These are phyloP conservation scores for Bothrops jararaca DNA, from an alignment of 2,113 vertebrate species.

Conservation along the genomic window DNA sequence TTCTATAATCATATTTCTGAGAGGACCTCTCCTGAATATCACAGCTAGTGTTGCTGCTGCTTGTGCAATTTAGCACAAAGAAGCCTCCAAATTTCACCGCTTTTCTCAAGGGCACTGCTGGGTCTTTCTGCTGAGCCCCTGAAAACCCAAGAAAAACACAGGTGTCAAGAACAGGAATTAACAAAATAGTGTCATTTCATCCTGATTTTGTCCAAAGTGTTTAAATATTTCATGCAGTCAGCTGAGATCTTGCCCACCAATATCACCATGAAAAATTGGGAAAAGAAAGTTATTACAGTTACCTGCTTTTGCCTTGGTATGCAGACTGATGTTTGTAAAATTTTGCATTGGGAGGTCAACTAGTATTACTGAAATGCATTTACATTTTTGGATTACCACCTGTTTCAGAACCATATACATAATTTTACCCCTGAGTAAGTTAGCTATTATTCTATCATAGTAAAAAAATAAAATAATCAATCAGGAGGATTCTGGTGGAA, in stretches of 20 bases:
- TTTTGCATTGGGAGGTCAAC: neutral
- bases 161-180: neutral
- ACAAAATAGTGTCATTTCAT: neutral
- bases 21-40: constrained; percentile 30
- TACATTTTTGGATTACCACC: neutral
- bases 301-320: neutral
- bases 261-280: neutral
- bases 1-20: accelerated
- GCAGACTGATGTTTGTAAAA: neutral
- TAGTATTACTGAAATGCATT: neutral
- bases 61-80: constrained; percentile 56
- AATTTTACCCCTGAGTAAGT: neutral
- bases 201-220: neutral
- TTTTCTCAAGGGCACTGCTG: constrained; percentile 30
- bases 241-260: neutral
- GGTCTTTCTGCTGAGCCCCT: neutral
- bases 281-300: neutral
- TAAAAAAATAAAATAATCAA: neutral
- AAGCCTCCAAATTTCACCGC: constrained; percentile 34
- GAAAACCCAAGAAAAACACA: neutral
- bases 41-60: constrained; percentile 26
- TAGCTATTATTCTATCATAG: neutral
- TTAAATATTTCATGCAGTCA: neutral
- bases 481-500: neutral
- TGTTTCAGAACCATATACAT: neutral